Conservation (phyloP, 2,797 vertebrate species). For the Syngnathus acus region DNA sequence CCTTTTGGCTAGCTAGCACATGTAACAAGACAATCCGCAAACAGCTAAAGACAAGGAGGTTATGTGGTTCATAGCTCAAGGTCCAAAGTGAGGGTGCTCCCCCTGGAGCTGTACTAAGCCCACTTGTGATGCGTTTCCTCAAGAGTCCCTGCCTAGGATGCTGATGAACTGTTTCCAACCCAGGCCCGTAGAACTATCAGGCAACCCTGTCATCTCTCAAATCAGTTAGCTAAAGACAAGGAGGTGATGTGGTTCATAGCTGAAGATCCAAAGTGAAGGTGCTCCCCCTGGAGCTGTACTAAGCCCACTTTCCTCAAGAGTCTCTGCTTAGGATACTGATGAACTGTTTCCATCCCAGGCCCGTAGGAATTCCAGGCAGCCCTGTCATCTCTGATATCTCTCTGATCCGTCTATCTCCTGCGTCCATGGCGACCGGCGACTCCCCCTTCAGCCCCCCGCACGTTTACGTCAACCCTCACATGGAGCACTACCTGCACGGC, state of each 20-base stretch:
- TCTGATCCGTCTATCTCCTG: constrained; percentile 84
- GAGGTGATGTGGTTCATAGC: not conserved
- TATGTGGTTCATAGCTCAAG: not conserved
- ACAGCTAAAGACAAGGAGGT: not conserved
- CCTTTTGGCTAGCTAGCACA: not conserved
- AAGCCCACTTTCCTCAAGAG: not conserved
- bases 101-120: not conserved
- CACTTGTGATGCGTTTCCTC: not conserved
- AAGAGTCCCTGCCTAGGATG: not conserved
- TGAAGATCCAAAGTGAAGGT: not conserved
- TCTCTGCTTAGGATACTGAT: not conserved
- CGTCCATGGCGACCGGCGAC: constrained; percentile 70
- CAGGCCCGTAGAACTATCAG: constrained; percentile 71
- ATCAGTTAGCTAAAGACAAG: constrained; percentile 42
- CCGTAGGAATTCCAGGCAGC: constrained; percentile 75
- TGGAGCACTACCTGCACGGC: constrained; percentile 95
- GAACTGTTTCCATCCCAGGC: constrained; percentile 29
- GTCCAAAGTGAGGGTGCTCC: not conserved
- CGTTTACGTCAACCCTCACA: constrained; percentile 82
- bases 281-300: not conserved
- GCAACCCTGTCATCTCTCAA: constrained; percentile 85
- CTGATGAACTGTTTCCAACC: not conserved
- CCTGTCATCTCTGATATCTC: constrained; percentile 90
- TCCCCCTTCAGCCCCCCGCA: constrained; percentile 81
- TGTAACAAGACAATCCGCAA: too few relatives aligned